Percentiles rank a stretch among this genome's conserved stretches.
phyloP scores from a whole-genome alignment of 2,113 vertebrate species.

The Corydoras sp. region DNA sequence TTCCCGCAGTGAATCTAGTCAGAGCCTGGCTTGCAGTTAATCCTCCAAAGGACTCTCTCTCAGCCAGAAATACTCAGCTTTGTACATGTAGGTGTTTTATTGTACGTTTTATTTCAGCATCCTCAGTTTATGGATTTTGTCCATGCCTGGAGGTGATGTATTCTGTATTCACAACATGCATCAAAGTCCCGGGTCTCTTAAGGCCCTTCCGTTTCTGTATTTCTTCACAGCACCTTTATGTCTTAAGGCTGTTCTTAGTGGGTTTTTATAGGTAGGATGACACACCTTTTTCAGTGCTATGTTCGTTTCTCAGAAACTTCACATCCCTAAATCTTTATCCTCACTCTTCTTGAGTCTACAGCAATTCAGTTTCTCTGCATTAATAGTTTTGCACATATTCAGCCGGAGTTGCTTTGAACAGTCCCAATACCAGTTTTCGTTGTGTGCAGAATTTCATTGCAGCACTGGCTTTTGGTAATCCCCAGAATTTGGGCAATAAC shows the following conservation, averaged over 20 bases:
- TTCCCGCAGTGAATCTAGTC: neutral
- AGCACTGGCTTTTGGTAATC: slow-evolving; percentile 2
- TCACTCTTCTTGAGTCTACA: slow-evolving; percentile 31
- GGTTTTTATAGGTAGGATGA: neutral
- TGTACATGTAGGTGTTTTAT: slow-evolving; percentile 7
- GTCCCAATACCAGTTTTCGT: neutral
- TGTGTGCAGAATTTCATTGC: slow-evolving; percentile 1
- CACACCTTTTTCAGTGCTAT: slow-evolving; percentile 8
- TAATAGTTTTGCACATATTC: slow-evolving; percentile 8
- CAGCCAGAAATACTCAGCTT: neutral
- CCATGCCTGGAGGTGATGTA: slow-evolving; percentile 11
- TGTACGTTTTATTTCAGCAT: slow-evolving; percentile 7
- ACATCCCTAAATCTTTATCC: slow-evolving; percentile 4
- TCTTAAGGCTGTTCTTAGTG: slow-evolving; percentile 14
- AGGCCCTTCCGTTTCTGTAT: slow-evolving; percentile 11
- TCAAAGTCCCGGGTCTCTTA: slow-evolving; percentile 9
- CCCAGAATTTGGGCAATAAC: neutral
- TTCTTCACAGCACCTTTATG: slow-evolving; percentile 20
- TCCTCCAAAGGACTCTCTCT: neutral
- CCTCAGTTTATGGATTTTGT: slow-evolving; percentile 18
- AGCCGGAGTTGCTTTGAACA: slow-evolving; percentile 1
- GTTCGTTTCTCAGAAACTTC: slow-evolving; percentile 8
- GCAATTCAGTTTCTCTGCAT: slow-evolving; percentile 18
- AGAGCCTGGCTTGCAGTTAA: neutral
- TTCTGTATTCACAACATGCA: slow-evolving; percentile 18